A percentile compares a stretch with the other conserved stretches of the same genome.
Evolutionary conservation across 2,797 vertebrate species (phyloP).

Genomic region (Darevskia mixta): DNA sequence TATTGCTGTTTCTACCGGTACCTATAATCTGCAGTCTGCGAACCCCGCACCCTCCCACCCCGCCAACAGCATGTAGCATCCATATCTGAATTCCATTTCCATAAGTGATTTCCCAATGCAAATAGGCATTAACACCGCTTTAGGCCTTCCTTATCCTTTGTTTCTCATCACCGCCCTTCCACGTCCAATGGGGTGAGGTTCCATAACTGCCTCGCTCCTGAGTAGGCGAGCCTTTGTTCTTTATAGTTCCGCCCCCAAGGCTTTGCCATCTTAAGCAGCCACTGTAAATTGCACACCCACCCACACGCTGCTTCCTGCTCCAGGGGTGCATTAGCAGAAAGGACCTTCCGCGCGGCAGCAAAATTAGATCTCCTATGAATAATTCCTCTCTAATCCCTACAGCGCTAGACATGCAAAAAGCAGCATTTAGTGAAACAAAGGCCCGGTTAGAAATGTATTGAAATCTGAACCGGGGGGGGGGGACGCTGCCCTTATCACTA

Average conservation of each 20-base stretch:
- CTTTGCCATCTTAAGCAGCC: slow-evolving; percentile 57
- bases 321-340: slow-evolving; percentile 47
- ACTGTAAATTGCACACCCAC: slow-evolving; percentile 52
- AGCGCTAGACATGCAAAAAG: not conserved
- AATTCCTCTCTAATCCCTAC: slow-evolving; percentile 20
- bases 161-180: not conserved
- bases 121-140: slow-evolving; percentile 39
- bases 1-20: not conserved
- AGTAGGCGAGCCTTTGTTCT: slow-evolving; percentile 37
- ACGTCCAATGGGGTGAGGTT: not conserved
- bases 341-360: slow-evolving; percentile 15
- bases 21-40: slow-evolving; percentile 26
- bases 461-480: not conserved
- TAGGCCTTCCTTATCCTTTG: slow-evolving; percentile 37
- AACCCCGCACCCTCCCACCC: not conserved
- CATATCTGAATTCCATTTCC: slow-evolving; percentile 20
- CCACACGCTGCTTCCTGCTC: slow-evolving; percentile 51
- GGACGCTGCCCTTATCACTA: not conserved
- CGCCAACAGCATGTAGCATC: slow-evolving; percentile 35
- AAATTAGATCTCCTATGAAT: slow-evolving; percentile 43
- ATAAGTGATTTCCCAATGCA: slow-evolving; percentile 42
- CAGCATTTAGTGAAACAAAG: not conserved
- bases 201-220: slow-evolving; percentile 40
- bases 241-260: slow-evolving; percentile 47
- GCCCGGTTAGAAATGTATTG: not conserved